Base-by-base conservation (phyloP, 2,113 vertebrate species). In the Seriola quinqueradiata region DNA sequence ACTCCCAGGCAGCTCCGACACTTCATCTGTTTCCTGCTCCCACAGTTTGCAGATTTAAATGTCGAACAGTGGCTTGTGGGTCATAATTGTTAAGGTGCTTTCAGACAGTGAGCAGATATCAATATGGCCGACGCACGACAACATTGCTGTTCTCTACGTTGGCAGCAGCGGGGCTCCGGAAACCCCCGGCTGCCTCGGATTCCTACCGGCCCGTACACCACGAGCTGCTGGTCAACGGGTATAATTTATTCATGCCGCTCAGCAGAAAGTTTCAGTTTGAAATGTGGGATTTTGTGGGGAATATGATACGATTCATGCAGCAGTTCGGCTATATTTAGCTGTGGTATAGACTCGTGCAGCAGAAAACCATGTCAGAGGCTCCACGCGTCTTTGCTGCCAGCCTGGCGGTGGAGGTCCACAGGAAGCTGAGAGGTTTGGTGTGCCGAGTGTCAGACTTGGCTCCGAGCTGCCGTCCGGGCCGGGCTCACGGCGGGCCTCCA, bases 391-490 rank as follows among this genome's bases (percentile, higher is more conserved):
- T 25, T 69, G 42, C 36, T 66, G 48, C 59, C 21, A 19, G 58
- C 50, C 64, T 64, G 40, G 34, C 40, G 8, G 46, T 23, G 25
- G 7, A 46, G 50, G 50, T 48, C 72, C 58, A 11, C 38, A 32
- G 42, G 59, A 61, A 36, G 73, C 28, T 69, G 52, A 32, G 46
- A 64, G 59, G 71, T 71, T 28, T 67, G 66, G 10, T 40, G 60
- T 66, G 66, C 64, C 52, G 67, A 14, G 25, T 59, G n/a, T 69
- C 55, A 60, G 44, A 55, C 17, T 71, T 77, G 83, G 78, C 77
- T 68, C 68, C 25, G 73, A 64, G 25, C 23, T 23, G 69, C 69
- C n/a, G 63, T 65, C 74, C 74, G 23, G 23, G 38, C 84, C 69
- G 69, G 70, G 44, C 19, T 75, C 64, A n/a, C 68, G 42, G 48